Conservation (phyloP, 2,797 vertebrate genomes). For the Hylomyscus alleni region DNA sequence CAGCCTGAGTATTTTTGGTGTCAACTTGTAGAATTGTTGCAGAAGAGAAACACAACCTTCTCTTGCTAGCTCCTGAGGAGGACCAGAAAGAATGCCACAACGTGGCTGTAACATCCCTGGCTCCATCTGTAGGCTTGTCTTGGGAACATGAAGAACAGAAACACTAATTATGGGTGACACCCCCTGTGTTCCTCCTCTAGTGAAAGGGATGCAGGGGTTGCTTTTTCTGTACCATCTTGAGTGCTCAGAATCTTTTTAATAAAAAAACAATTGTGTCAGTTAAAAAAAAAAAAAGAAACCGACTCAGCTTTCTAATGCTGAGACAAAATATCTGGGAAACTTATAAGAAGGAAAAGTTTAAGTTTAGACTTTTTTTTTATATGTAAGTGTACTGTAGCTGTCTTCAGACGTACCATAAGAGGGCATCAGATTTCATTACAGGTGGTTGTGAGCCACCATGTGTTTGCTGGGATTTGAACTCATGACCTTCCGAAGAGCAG, state of each 20-base stretch:
- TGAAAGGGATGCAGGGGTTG: background rate
- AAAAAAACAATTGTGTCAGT: slow-evolving; percentile 5
- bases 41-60: slow-evolving; percentile 78
- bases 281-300: too few species aligned
- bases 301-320: background rate
- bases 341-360: background rate
- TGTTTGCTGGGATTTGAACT: too few species aligned
- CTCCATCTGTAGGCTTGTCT: slow-evolving; percentile 61
- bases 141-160: slow-evolving; percentile 68
- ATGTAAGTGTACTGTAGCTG: too few species aligned
- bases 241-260: slow-evolving; percentile 4
- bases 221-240: background rate
- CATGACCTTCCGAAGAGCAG: too few species aligned
- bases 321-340: background rate
- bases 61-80: slow-evolving; percentile 68
- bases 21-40: slow-evolving; percentile 74
- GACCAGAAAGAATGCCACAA: slow-evolving; percentile 36
- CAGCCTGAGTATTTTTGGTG: slow-evolving; percentile 80
- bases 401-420: too few species aligned
- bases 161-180: slow-evolving; percentile 56
- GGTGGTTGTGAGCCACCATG: too few species aligned
- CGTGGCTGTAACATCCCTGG: slow-evolving; percentile 30
- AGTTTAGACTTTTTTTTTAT: background rate
- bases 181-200: slow-evolving; percentile 22
- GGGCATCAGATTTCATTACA: too few species aligned